phyloP scores from a whole-genome alignment of 2,888 invertebrate genomes.

The Heterodera filipjevi region DNA sequence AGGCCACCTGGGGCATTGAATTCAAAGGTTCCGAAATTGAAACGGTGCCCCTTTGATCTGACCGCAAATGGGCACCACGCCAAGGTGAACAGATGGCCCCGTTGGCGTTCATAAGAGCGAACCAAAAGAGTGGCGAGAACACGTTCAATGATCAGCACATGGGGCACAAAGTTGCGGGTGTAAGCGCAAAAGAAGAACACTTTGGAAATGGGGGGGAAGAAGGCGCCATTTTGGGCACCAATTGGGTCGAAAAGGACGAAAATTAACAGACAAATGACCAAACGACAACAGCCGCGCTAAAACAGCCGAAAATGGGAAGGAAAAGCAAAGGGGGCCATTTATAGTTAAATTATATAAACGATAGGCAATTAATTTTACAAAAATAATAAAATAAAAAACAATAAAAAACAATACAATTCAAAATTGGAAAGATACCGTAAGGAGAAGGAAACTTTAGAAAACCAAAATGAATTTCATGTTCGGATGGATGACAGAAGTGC shows the following conservation, averaged over 20 bases:
- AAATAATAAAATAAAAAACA: too few species aligned
- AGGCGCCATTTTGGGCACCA: not conserved
- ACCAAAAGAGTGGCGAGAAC: not conserved
- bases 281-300: not conserved
- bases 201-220: not conserved
- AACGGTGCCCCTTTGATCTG: too few species aligned
- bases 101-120: not conserved
- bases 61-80: not conserved
- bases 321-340: too few species aligned
- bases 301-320: not conserved
- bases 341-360: too few species aligned
- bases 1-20: too few species aligned
- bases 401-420: too few species aligned
- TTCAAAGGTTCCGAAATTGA: too few species aligned
- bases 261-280: not conserved
- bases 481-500: conserved; percentile 11
- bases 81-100: not conserved
- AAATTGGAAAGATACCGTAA: not conserved
- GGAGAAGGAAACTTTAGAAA: not conserved
- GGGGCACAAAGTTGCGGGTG: not conserved
- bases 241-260: not conserved
- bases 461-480: conserved; percentile 1
- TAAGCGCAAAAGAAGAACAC: not conserved
- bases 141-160: not conserved
- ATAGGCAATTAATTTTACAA: too few species aligned